These are phyloP conservation scores for Cloeon dipterum DNA, from an alignment of 2,888 invertebrate species.

Conservation along the genomic window DNA sequence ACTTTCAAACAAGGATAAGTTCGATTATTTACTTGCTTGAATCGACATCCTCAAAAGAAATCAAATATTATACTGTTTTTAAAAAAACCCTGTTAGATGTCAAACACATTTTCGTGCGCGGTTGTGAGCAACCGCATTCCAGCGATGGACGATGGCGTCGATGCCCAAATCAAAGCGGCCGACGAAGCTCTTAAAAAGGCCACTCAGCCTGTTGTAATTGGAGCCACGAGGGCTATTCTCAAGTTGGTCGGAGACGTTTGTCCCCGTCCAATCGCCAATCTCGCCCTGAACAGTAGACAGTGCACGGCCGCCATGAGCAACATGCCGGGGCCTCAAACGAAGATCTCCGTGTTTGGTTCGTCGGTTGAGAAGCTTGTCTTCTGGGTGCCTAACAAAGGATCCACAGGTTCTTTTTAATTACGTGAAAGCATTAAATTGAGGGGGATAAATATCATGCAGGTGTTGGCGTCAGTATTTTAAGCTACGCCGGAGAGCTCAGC, in stretches of 20 bases:
- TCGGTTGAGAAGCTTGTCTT: constrained; percentile 22
- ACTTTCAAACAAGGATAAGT: too few species aligned
- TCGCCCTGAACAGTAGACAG: constrained; percentile 20
- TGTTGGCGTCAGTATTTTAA: constrained; percentile 23
- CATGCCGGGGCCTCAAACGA: constrained; percentile 22
- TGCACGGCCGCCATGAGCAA: constrained; percentile 28
- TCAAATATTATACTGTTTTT: too few species aligned
- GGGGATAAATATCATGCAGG: constrained; percentile 14
- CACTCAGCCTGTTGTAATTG: neutral
- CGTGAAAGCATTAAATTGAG: constrained; percentile 1
- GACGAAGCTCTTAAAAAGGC: neutral
- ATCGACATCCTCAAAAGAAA: too few species aligned
- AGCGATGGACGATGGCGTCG: neutral
- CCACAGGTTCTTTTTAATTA: constrained; percentile 17
- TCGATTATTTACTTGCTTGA: too few species aligned
- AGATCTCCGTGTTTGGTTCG: constrained; percentile 20
- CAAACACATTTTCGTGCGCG: neutral
- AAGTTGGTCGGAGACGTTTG: constrained; percentile 16
- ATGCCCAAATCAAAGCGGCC: neutral
- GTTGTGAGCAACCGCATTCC: neutral
- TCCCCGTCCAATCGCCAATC: constrained; percentile 19
- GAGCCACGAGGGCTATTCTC: neutral
- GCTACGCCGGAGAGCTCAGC: constrained; percentile 23
- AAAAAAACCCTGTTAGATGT: too few species aligned
- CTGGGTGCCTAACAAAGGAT: constrained; percentile 26